Evolutionary conservation across 2,888 invertebrate species (phyloP).

Genomic region (Rotaria socialis): DNA sequence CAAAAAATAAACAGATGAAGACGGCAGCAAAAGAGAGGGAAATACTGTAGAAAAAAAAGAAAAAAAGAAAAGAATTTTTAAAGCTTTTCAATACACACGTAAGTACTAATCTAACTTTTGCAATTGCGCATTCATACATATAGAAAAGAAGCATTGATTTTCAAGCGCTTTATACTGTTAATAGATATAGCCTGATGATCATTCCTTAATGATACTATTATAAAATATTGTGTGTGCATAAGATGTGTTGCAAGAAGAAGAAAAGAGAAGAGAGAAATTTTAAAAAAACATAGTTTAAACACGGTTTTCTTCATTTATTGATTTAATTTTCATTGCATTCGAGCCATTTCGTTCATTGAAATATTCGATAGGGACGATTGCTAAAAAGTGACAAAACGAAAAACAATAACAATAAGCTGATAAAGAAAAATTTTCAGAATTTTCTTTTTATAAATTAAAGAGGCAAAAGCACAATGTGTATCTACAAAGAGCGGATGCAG

Average conservation of each 20-base stretch:
- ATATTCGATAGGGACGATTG: conserved; percentile 37
- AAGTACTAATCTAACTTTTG: background rate
- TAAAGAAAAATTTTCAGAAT: background rate
- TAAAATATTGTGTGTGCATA: background rate
- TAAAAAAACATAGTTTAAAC: background rate
- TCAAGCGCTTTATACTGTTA: background rate
- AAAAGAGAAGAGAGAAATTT: background rate
- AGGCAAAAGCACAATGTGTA: conserved; percentile 16
- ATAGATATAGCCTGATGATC: background rate
- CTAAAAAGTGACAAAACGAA: background rate
- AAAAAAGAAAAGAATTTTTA: background rate
- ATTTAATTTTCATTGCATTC: background rate
- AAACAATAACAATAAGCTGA: background rate
- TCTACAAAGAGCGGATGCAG: conserved; percentile 3
- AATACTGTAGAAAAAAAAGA: conserved; percentile 7
- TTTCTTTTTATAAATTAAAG: background rate
- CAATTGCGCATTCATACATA: background rate
- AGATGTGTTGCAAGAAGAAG: background rate
- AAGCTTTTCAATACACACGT: background rate
- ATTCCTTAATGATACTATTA: conserved; percentile 23
- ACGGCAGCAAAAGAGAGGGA: background rate
- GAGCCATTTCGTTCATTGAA: conserved; percentile 30
- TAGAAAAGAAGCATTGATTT: background rate
- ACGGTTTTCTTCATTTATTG: conserved; percentile 20
- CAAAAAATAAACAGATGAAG: background rate